These are phyloP conservation scores for Polietes domitor DNA, from an alignment of 2,888 invertebrate species.

Conservation along the genomic window DNA sequence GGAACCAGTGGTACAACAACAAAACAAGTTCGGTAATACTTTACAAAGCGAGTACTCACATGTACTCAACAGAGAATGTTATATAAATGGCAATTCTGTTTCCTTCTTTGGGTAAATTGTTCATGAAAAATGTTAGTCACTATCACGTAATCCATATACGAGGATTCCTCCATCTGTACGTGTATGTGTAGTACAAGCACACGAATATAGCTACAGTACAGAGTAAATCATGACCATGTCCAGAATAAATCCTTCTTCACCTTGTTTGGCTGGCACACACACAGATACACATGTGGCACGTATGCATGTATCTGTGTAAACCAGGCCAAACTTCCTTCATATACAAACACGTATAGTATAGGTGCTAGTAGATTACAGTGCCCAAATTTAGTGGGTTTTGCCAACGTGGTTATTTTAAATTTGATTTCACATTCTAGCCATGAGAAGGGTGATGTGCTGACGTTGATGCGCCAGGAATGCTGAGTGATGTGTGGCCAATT, in stretches of 20 bases:
- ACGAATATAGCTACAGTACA: background rate
- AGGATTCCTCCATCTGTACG: background rate
- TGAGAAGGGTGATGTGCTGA: background rate
- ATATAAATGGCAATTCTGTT: conserved; percentile 15
- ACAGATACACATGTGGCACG: background rate
- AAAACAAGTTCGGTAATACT: conserved; percentile 12
- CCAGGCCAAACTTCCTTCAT: background rate
- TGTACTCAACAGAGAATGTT: background rate
- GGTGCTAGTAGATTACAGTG: background rate
- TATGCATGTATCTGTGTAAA: background rate
- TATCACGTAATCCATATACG: conserved; percentile 29
- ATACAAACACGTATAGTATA: no score
- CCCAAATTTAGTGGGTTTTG: conserved; percentile 8
- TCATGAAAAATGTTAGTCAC: conserved; percentile 39
- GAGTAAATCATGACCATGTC: conserved; percentile 32
- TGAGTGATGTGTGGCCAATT: background rate
- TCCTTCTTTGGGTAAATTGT: conserved; percentile 37
- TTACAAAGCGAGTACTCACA: background rate
- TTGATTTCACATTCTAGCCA: background rate
- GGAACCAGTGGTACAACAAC: background rate
- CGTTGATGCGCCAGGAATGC: background rate
- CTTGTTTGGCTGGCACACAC: background rate
- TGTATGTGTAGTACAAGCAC: no score
- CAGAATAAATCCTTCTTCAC: background rate
- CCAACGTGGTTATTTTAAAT: conserved; percentile 11